Evolutionary conservation across 1,140 invertebrate species (phyloP), one percentile per base, ranked within the genome.

Genomic region (Helicorthomorpha holstii): DNA sequence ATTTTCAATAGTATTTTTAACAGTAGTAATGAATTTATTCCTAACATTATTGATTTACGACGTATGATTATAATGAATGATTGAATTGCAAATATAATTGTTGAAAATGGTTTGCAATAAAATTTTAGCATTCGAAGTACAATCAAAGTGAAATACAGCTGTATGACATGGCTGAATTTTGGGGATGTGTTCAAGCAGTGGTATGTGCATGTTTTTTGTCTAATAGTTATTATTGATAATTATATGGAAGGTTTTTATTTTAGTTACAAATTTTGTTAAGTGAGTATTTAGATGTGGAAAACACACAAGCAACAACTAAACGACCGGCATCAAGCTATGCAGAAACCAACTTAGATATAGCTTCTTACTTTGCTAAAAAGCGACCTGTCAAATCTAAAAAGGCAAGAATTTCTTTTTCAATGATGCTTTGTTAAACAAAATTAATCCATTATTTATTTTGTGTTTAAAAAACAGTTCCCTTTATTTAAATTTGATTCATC

Each of bases 171-270:
- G 75, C 79, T 16, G 82, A 90, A 66, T 85, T 90, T 57, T 93
- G 89, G 88, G 79, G 77, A 27, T 83, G 85, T 61, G 81, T 91
- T 23, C 89, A 94, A 66, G 77, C 78, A 60, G 83, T 90, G 57
- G 83, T 90, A 74, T 73, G 77, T 71, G n/a, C n/a, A n/a, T n/a
- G n/a, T n/a, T 12, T 48, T 54, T 47, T 51, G 1, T 50, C 49
- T 46, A 27, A 22, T 19, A 29, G 54, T 54, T 51, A 51, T 57
- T 55, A 49, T 49, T 34, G 16, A 34, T 38, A 19, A 19, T 34
- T 59, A 25, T 43, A 34, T 44, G 21, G 27, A 26, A 24, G 41
- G 44, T 41, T 50, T n/a, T 57, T 54, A 50, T 68, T 73, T 19
- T 60, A 90, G 85, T 64, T 90, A 41, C 83, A 69, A 46, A 51